These are phyloP conservation scores for Tautogolabrus adspersus DNA, from an alignment of 2,113 vertebrate species.

Conservation along the genomic window DNA sequence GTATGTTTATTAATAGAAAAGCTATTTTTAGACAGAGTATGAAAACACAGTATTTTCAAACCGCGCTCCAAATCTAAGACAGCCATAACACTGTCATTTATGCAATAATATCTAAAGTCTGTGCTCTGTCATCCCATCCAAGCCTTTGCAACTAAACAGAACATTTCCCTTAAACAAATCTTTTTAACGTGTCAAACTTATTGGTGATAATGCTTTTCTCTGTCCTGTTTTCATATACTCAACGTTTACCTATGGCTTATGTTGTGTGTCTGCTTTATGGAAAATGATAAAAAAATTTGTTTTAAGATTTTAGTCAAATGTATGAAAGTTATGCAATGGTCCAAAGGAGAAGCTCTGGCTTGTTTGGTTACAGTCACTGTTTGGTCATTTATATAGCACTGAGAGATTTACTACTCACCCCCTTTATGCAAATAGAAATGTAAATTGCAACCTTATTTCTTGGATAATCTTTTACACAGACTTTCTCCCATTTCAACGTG, in stretches of 20 bases:
- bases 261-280: no score
- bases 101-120: background rate
- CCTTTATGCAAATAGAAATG: background rate
- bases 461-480: background rate
- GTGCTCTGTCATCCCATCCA: background rate
- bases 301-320: background rate
- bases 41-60: conserved; percentile 19
- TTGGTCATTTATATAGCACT: no score
- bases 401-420: no score
- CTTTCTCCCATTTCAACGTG: background rate
- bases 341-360: background rate
- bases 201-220: background rate
- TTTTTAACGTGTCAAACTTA: background rate
- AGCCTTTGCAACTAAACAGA: no score
- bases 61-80: background rate
- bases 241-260: no score
- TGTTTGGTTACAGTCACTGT: no score
- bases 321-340: background rate
- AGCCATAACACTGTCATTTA: conserved; percentile 9
- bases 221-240: background rate
- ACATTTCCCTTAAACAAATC: no score
- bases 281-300: background rate
- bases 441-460: background rate
- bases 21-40: conserved; percentile 1
- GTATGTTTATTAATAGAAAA: conserved; percentile 45